Evolutionary conservation across 2,888 invertebrate species (phyloP), one percentile per base, ranked within the genome.

Genomic region (Pammene fasciana): DNA sequence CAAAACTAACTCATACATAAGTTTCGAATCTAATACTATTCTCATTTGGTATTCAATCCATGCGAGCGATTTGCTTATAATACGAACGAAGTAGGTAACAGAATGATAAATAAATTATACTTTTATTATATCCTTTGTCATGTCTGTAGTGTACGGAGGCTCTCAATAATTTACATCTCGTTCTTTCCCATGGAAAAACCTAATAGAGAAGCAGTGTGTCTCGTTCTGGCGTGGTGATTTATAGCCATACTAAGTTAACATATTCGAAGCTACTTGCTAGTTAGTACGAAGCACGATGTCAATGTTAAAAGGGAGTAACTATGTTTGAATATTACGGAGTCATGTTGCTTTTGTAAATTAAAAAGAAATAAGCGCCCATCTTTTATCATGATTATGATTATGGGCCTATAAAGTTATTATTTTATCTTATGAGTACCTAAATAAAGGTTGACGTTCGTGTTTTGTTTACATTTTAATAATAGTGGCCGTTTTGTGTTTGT

Each of bases 111-210:
- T 80, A 79, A 84, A 80, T 82, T 80, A 82, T 82, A 71, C 71
- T 71, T 71, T 68, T 70, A 70, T 67, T 68, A 81, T 82, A 79
- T 78, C 76, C 82, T 80, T 75, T 86, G 88, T 88, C 86, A 88
- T 86, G 86, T 85, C 82, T 82, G 81, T 84, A 82, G 87, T 88
- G 88, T 87, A 89, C 81, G 88, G 87, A 82, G 88, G 82, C 75
- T 75, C 78, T 79, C 74, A 75, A 75, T 75, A 70, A 54, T 45
- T 8, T 13, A 41, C 38, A 18, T 71, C 67, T 57, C 56, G 7
- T 46, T 62, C 56, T 45, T 10, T 11, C 36, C 16, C 50, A 14
- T 55, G 52, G 45, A 6, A 26, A n/a, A 55, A 59, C 54, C 34
- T 16, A 36, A 55, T 41, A 11, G 18, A 43, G 34, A n/a, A 8